Conservation (phyloP, 2,797 vertebrate genomes). For the Poeciliopsis turneri region DNA sequence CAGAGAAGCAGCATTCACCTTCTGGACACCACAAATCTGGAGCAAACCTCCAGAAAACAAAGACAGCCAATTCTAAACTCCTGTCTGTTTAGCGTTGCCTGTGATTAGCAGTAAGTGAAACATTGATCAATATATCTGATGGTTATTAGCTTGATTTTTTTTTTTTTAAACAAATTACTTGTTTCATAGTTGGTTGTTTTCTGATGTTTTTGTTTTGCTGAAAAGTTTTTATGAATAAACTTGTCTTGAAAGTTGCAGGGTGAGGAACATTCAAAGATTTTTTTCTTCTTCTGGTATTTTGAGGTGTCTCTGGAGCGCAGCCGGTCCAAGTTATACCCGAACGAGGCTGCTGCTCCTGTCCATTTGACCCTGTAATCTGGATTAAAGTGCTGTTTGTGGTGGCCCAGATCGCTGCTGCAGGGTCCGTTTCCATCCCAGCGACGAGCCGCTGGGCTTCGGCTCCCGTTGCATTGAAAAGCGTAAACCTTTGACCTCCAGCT, state of each 20-base stretch:
- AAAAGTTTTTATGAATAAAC: not conserved
- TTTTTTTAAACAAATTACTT: not conserved
- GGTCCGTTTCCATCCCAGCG: not conserved
- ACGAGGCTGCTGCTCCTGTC: not conserved
- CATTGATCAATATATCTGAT: not conserved
- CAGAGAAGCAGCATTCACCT: not conserved
- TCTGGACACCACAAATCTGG: not conserved
- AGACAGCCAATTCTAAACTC: not conserved
- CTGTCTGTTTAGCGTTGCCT: not conserved
- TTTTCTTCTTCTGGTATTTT: not conserved
- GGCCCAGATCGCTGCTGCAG: not conserved
- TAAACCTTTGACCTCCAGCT: conserved; percentile 4
- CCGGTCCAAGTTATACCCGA: not conserved
- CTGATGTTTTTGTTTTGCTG: not conserved
- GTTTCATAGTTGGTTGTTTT: not conserved
- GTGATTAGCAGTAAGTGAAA: not conserved
- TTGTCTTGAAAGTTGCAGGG: not conserved
- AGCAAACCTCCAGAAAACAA: not conserved
- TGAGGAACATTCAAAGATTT: not conserved
- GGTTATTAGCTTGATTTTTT: not conserved
- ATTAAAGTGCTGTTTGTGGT: not conserved
- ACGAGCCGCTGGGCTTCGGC: not conserved
- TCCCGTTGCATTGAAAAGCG: not conserved
- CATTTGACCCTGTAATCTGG: not conserved
- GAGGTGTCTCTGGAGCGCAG: not conserved